Evolutionary conservation across 2,113 vertebrate genomes (phyloP).

Genomic region (Apeltes quadracus): DNA sequence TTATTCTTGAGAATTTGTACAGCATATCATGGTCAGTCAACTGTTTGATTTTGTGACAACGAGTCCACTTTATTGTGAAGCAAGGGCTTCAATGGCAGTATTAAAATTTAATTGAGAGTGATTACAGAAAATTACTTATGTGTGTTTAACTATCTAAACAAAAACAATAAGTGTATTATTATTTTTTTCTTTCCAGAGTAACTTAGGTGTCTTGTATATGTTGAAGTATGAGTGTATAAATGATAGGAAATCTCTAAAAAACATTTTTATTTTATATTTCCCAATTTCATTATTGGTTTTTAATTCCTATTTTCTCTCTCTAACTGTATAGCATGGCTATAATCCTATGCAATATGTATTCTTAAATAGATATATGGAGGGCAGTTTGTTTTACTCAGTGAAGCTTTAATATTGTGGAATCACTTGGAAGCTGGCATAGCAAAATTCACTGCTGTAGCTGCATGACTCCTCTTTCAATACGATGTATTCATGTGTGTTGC

Average conservation of each 20-base stretch:
- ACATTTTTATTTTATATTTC: slow-evolving; percentile 79
- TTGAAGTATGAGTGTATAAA: slow-evolving; percentile 95
- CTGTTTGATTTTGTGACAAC: slow-evolving; percentile 67
- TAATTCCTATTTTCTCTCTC: slow-evolving; percentile 74
- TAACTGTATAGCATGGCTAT: slow-evolving; percentile 94
- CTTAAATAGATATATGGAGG: slow-evolving; percentile 88
- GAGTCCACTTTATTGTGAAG: slow-evolving; percentile 77
- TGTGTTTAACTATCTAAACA: slow-evolving; percentile 78
- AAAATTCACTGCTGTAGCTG: slow-evolving; percentile 90
- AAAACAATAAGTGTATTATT: slow-evolving; percentile 78
- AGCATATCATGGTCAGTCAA: slow-evolving; percentile 80
- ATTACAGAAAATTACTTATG: slow-evolving; percentile 74
- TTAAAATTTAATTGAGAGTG: slow-evolving; percentile 78
- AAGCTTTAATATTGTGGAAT: slow-evolving; percentile 88
- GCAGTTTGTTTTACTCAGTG: slow-evolving; percentile 86
- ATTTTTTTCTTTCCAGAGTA: slow-evolving; percentile 84
- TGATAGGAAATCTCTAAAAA: slow-evolving; percentile 83
- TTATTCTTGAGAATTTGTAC: slow-evolving; percentile 81
- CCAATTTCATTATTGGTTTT: slow-evolving; percentile 87
- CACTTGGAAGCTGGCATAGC: slow-evolving; percentile 86
- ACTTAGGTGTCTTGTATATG: slow-evolving; percentile 89
- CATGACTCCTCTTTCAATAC: slow-evolving; percentile 92
- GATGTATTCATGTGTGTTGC: slow-evolving; percentile 89
- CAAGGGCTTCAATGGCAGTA: slow-evolving; percentile 80
- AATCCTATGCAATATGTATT: slow-evolving; percentile 97